Evolutionary conservation across 1,140 invertebrate genomes (phyloP).

Genomic region (Drosophila ercepeae): DNA sequence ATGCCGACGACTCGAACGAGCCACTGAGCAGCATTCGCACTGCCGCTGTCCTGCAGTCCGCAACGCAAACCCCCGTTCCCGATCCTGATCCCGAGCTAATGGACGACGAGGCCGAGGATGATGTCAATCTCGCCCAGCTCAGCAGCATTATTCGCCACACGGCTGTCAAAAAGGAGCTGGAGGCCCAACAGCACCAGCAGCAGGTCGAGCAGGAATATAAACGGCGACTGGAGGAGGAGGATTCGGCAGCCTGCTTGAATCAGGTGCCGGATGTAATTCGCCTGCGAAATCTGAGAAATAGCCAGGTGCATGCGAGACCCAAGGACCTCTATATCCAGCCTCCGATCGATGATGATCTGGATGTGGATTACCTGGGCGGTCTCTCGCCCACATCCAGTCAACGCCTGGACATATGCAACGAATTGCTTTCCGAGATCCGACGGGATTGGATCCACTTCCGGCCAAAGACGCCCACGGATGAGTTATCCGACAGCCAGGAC

Average conservation of each 20-base stretch:
- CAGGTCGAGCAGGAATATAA: slow-evolving; percentile 47
- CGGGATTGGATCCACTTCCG: slow-evolving; percentile 89
- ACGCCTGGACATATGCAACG: slow-evolving; percentile 80
- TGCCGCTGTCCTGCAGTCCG: slow-evolving; percentile 42
- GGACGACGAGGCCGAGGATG: slow-evolving; percentile 77
- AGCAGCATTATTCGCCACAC: slow-evolving; percentile 78
- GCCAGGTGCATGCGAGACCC: slow-evolving; percentile 27
- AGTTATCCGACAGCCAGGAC: slow-evolving; percentile 64
- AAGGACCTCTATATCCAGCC: slow-evolving; percentile 56
- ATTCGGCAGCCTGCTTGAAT: slow-evolving; percentile 50
- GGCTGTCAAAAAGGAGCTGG: slow-evolving; percentile 70
- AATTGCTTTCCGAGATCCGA: slow-evolving; percentile 77
- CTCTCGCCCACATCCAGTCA: slow-evolving; percentile 80
- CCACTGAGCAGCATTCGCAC: slow-evolving; percentile 75
- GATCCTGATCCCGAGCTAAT: slow-evolving; percentile 36
- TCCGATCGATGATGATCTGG: slow-evolving; percentile 11
- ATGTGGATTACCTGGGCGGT: slow-evolving; percentile 66
- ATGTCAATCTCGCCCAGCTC: slow-evolving; percentile 80
- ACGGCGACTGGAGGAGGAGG: slow-evolving; percentile 36
- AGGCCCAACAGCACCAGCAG: slow-evolving; percentile 58
- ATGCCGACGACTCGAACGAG: slow-evolving; percentile 80
- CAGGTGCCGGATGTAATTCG: slow-evolving; percentile 78
- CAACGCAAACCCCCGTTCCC: slow-evolving; percentile 18
- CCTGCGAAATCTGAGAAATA: slow-evolving; percentile 61
- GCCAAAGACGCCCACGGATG: slow-evolving; percentile 87